Conservation (phyloP, 1,140 invertebrate genomes). For the Phymastichus coffea region DNA sequence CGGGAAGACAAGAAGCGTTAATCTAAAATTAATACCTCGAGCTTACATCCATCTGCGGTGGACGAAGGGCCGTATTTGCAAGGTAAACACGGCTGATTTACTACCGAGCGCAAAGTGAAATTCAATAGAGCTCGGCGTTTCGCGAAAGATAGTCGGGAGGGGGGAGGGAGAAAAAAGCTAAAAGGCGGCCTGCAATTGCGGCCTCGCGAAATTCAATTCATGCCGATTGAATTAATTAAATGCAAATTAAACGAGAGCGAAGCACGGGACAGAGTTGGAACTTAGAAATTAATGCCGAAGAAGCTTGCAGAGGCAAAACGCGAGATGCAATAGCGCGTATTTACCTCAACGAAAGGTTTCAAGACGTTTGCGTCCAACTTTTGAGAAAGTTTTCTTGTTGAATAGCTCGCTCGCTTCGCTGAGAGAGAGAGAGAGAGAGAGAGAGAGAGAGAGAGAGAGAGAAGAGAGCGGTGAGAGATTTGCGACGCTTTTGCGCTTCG, state of each 20-base stretch:
- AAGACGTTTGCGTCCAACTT: slow-evolving; percentile 1
- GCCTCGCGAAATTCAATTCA: slow-evolving; percentile 6
- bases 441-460: too few species aligned
- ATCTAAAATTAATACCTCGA: slow-evolving; percentile 22
- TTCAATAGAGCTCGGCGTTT: slow-evolving; percentile 9
- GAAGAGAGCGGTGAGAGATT: background rate
- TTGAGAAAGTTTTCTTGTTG: background rate
- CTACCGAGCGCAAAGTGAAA: slow-evolving; percentile 21
- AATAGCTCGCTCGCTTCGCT: too few species aligned
- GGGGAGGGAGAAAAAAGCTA: background rate
- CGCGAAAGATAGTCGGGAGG: background rate
- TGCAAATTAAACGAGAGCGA: slow-evolving; percentile 20
- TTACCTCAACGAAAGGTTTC: background rate
- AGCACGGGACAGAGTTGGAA: too few species aligned
- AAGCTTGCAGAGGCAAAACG: background rate
- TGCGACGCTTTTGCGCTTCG: background rate
- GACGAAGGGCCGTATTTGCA: too few species aligned
- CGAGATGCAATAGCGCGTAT: background rate
- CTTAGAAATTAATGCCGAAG: slow-evolving; percentile 13
- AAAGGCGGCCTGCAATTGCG: background rate
- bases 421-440: too few species aligned
- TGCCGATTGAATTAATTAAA: slow-evolving; percentile 25
- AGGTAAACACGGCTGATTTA: slow-evolving; percentile 18
- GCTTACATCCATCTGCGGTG: too few species aligned
- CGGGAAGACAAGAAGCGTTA: background rate